Evolutionary conservation across 2,888 invertebrate genomes (phyloP), one percentile per base, ranked within the genome.

Genomic region (Tanypteryx hageni): DNA sequence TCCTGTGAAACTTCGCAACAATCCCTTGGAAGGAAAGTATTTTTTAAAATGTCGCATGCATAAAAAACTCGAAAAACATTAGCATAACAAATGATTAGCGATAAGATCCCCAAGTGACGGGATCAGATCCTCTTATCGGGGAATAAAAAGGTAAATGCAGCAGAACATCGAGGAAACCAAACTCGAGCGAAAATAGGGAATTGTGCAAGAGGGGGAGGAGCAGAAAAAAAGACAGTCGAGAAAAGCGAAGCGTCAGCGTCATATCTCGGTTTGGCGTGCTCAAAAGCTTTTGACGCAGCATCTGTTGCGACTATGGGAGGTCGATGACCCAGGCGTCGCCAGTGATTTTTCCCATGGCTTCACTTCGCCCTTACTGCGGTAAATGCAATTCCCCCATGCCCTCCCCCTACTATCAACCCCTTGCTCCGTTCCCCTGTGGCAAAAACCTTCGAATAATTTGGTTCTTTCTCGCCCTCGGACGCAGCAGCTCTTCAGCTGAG

Each of bases 331-430:
- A n/a, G 27, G 31, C 86, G 86, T 31, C 82, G 82, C 82, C 44
- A 27, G 14, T 86, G 86, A 86, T 61, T 86, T 61, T 61, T 61
- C 86, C 31, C 86, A 86, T 31, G 86, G 86, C 86, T 86, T 86
- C 86, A 31, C 86, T 83, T 83, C 83, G 16, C 27, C 31, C n/a
- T 44, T 61, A 86, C 59, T 86, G 86, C 86, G 86, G 86, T 86
- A 86, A 86, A 86, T 44, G 56, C 61, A n/a, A 59, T 31, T 61
- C 61, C 22, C 61, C 16, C 61, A 7, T 7, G 7, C 14, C 31
- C 31, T 31, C 61, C 22, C 82, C 44, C 10, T 14, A 0, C 44
- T n/a, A n/a, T 7, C 27, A 1, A 44, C 85, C 61, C 31, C 86
- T 59, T 9, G 2, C 27, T 10, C 0, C 82, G 11, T 27, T 11